These are phyloP conservation scores for Volucella zonaria DNA, from an alignment of 2,888 invertebrate genomes.

Conservation along the genomic window DNA sequence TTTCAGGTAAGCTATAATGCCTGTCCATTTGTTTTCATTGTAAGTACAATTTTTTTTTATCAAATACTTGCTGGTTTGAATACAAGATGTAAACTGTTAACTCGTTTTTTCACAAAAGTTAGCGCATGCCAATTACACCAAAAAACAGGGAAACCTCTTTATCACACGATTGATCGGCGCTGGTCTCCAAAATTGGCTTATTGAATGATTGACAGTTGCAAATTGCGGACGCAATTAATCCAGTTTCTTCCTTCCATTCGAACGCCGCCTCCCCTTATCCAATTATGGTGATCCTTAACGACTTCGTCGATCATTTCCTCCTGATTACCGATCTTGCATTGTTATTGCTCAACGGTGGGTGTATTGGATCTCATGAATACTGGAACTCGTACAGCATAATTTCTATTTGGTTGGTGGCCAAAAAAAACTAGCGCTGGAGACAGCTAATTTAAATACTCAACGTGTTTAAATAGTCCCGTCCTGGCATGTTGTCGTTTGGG, in stretches of 20 bases:
- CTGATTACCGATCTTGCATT: slow-evolving; percentile 12
- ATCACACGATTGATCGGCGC: slow-evolving; percentile 30
- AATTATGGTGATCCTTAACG: slow-evolving; percentile 45
- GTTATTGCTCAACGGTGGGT: background rate
- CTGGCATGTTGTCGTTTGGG: slow-evolving; percentile 16
- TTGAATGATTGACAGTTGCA: slow-evolving; percentile 45
- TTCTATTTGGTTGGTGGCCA: slow-evolving; percentile 12
- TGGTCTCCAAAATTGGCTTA: slow-evolving; percentile 29
- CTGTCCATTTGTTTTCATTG: background rate
- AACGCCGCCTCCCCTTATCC: slow-evolving; percentile 18
- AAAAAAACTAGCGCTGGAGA: slow-evolving; percentile 31
- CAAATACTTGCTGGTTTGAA: too few relatives aligned
- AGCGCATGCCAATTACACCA: slow-evolving; percentile 28
- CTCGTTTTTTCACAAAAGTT: too few relatives aligned
- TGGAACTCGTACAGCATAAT: background rate
- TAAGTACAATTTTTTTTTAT: too few relatives aligned
- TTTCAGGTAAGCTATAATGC: slow-evolving; percentile 32
- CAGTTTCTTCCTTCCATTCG: slow-evolving; percentile 20
- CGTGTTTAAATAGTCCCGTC: slow-evolving; percentile 49
- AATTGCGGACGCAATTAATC: slow-evolving; percentile 52
- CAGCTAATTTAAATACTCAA: slow-evolving; percentile 56
- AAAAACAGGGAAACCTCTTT: slow-evolving; percentile 6
- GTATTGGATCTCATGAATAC: slow-evolving; percentile 36
- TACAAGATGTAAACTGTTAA: too few relatives aligned
- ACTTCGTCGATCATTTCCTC: slow-evolving; percentile 33